A percentile compares a stretch with the other conserved stretches of the same genome.
phyloP scores from a whole-genome alignment of 2,797 vertebrate genomes.

The Sebastes matsubarae region DNA sequence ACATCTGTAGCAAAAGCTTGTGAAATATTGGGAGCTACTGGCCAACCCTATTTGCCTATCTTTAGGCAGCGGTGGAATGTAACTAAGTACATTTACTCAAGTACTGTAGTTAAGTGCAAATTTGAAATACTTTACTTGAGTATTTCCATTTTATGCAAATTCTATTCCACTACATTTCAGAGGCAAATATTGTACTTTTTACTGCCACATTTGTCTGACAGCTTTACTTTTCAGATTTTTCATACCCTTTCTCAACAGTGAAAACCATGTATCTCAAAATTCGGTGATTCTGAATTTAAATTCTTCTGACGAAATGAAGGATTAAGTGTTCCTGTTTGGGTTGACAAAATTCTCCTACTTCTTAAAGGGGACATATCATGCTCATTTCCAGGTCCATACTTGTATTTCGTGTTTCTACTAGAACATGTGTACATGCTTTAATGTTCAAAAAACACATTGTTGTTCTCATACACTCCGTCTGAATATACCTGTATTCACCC shows the following conservation, averaged over 20 bases:
- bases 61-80: not conserved
- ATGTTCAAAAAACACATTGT: no score
- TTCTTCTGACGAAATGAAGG: not conserved
- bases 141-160: not conserved
- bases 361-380: no score
- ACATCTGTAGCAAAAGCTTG: not conserved
- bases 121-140: not conserved
- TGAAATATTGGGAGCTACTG: not conserved
- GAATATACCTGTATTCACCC: no score
- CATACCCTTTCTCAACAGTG: not conserved
- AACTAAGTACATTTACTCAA: not conserved
- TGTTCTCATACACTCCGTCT: no score
- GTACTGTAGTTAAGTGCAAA: not conserved
- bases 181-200: not conserved
- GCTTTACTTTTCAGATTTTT: not conserved
- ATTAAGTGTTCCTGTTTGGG: not conserved
- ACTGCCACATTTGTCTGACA: not conserved
- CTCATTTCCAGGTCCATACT: no score
- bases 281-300: not conserved
- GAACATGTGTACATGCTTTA: no score
- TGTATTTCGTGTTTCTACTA: no score
- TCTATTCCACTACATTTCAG: not conserved
- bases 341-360: not conserved
- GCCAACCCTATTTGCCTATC: not conserved
- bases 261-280: not conserved